Percentiles rank a stretch among this genome's conserved stretches.
phyloP scores from a whole-genome alignment of 1,140 invertebrate genomes.

The Thalassaphorura encarpata region DNA sequence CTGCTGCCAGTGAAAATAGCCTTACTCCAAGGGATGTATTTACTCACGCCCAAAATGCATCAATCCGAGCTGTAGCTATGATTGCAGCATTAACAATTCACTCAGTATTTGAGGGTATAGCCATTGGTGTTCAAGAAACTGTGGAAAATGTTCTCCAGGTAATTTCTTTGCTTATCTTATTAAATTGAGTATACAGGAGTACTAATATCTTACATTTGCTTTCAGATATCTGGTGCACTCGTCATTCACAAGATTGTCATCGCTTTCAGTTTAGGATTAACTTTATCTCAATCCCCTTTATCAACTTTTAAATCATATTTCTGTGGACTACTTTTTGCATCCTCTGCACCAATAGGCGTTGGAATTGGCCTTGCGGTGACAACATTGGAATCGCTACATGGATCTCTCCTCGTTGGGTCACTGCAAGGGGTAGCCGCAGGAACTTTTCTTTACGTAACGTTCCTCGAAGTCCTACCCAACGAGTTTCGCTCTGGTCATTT shows the following conservation, averaged over 20 bases:
- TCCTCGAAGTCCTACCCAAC: conserved; percentile 78
- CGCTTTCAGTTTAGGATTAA: conserved; percentile 51
- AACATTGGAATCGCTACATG: conserved; percentile 35
- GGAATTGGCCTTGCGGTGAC: conserved; percentile 48
- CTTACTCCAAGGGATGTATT: conserved; percentile 20
- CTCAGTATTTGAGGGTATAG: conserved; percentile 50
- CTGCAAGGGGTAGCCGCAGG: conserved; percentile 49
- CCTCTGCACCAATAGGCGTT: conserved; percentile 61
- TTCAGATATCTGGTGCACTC: conserved; percentile 46
- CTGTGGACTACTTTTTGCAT: conserved; percentile 50
- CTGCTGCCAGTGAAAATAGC: not conserved
- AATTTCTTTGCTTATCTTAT: not conserved
- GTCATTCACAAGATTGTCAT: conserved; percentile 52
- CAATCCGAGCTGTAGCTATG: conserved; percentile 27
- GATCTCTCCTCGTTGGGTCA: conserved; percentile 42
- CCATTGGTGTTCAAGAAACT: conserved; percentile 46
- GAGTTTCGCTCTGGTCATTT: conserved; percentile 44
- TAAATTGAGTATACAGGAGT: too few species aligned
- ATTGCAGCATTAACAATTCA: conserved; percentile 44
- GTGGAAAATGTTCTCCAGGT: conserved; percentile 40
- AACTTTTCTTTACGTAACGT: conserved; percentile 82
- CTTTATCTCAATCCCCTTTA: conserved; percentile 53
- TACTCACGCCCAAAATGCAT: conserved; percentile 23
- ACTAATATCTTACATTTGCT: too few species aligned
- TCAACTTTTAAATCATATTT: conserved; percentile 46